Conservation (phyloP, 2,888 invertebrate genomes). For the Lepidocyrtinus sp. region DNA sequence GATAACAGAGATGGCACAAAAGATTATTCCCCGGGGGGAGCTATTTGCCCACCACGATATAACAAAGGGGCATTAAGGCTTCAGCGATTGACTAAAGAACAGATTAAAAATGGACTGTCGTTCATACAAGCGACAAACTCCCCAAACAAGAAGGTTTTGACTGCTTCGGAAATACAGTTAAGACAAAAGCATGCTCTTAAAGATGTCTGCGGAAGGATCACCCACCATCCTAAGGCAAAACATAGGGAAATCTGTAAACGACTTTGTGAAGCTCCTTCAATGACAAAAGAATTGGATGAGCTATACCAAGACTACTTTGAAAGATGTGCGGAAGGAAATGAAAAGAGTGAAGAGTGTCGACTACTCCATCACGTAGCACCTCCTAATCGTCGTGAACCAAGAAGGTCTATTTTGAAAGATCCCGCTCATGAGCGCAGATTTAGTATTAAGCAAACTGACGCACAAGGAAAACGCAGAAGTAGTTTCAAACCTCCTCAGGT, state of each 20-base stretch:
- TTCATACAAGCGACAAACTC: no score
- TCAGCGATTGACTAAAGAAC: no score
- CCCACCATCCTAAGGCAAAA: constrained; percentile 14
- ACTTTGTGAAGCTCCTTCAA: constrained; percentile 32
- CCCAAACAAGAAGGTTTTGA: no score
- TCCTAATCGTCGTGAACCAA: constrained; percentile 1
- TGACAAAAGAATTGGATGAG: constrained; percentile 27
- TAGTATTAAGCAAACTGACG: neutral
- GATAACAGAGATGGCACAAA: no score
- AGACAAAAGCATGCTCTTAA: no score
- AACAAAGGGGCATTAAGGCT: no score
- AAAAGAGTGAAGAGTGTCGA: constrained; percentile 14
- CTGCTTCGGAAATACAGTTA: no score
- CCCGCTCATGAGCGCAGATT: neutral
- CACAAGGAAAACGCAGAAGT: neutral
- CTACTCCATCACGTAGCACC: constrained; percentile 15
- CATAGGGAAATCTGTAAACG: constrained; percentile 20
- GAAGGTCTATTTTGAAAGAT: constrained; percentile 27
- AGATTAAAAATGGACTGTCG: no score
- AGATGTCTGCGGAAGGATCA: constrained; percentile 24
- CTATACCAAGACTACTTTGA: constrained; percentile 26
- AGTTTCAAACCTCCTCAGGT: neutral
- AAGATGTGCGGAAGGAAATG: constrained; percentile 5
- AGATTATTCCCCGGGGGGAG: no score
- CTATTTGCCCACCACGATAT: no score